Evolutionary conservation across 2,113 vertebrate genomes (phyloP), one percentile per base, ranked within the genome.

Genomic region (Tiliqua scincoides): DNA sequence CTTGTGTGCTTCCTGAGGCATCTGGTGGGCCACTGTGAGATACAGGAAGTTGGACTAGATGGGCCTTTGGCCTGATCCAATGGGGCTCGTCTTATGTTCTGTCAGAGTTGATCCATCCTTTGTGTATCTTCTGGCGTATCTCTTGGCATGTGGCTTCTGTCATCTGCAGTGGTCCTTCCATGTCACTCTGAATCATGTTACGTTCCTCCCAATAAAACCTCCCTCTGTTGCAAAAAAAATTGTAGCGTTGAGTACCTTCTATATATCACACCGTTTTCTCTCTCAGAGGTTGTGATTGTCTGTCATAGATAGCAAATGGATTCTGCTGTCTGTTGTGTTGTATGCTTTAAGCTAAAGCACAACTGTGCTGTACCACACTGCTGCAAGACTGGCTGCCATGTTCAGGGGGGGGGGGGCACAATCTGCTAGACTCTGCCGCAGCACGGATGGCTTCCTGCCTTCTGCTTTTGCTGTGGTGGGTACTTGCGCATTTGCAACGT

Each of bases 131-230:
- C 18, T n/a, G 32, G 74, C 79, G 15, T 59, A 12, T 10, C 37
- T 65, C 20, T 3, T 72, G 3, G 23, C 43, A 15, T 89, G 65
- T 57, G 70, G 43, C 59, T 80, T 27, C 54, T 72, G 0, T 87
- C 92, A 92, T 92, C 89, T 94, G 93, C 87, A 93, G 75, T 82
- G 90, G 73, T 48, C 81, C 92, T 79, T 12, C 0, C 91, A 83
- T 87, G 14, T 87, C 82, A 85, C 93, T 94, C 85, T 92, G 92
- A 43, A 54, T 91, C 87, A 92, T 91, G 89, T 92, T 82, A 82
- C 90, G 75, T 84, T 84, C 70, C 78, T 89, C 71, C 72, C 7
- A 48, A n/a, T 43, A 71, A 1, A 82, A 89, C 77, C 85, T 54
- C 82, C 37, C 72, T 78, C 61, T 83, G 74, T n/a, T n/a, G n/a